A percentile compares a stretch with the other conserved stretches of the same genome.
phyloP scores from a whole-genome alignment of 1,140 invertebrate species.

The Dendrolimus kikuchii region DNA sequence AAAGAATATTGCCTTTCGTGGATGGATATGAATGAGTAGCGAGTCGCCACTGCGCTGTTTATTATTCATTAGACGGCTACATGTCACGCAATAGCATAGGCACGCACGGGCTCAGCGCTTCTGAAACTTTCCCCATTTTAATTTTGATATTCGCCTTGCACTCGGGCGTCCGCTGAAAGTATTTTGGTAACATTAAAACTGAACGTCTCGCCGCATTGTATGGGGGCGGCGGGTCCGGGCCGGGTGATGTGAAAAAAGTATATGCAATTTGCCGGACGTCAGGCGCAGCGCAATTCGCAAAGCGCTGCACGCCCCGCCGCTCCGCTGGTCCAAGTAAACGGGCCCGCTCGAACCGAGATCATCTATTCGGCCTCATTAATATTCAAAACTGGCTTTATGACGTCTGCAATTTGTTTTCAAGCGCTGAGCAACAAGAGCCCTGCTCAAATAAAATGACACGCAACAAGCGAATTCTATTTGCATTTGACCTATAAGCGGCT shows the following conservation, averaged over 20 bases:
- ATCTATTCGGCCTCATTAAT: conserved; percentile 57
- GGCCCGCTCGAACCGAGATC: conserved; percentile 36
- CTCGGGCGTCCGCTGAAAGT: conserved; percentile 11
- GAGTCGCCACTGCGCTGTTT: conserved; percentile 59
- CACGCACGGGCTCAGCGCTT: conserved; percentile 59
- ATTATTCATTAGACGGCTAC: conserved; percentile 68
- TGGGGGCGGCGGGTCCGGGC: conserved; percentile 4
- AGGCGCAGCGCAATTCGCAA: conserved; percentile 34
- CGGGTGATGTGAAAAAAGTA: conserved; percentile 13
- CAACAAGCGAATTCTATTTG: conserved; percentile 59
- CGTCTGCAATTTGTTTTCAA: conserved; percentile 55
- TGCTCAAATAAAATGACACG: conserved; percentile 44
- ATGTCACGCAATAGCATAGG: conserved; percentile 61
- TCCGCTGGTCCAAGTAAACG: conserved; percentile 31
- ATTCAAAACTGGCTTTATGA: conserved; percentile 59
- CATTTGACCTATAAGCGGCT: conserved; percentile 55
- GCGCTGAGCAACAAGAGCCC: conserved; percentile 39
- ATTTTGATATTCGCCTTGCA: conserved; percentile 31
- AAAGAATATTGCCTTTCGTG: conserved; percentile 57
- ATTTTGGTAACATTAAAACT: conserved; percentile 8
- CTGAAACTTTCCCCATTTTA: conserved; percentile 49
- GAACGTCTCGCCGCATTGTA: conserved; percentile 2
- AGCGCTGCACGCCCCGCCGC: conserved; percentile 18
- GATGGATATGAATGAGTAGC: conserved; percentile 64
- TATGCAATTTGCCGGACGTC: conserved; percentile 23